Percentiles rank a stretch among this genome's conserved stretches.
Evolutionary conservation across 2,113 vertebrate genomes (phyloP).

Genomic region (Brienomyrus brachyistius): DNA sequence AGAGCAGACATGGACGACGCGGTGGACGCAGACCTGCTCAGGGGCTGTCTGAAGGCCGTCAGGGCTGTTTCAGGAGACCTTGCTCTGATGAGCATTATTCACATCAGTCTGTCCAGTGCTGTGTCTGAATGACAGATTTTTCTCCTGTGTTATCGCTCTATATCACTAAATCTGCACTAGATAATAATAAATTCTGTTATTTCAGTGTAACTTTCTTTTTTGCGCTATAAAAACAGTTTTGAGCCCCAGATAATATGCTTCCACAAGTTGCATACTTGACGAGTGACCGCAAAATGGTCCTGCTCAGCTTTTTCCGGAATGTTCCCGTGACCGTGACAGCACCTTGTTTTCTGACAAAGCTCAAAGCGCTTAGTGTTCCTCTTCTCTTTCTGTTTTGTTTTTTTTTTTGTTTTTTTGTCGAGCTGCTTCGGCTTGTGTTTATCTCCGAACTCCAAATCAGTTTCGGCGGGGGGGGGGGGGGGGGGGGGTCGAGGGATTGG

Average conservation of each 20-base stretch:
- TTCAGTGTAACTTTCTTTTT: neutral
- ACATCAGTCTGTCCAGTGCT: neutral
- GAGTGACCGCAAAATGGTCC: neutral
- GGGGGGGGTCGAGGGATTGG: slow-evolving; percentile 19
- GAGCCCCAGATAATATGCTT: neutral
- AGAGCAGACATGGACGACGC: neutral
- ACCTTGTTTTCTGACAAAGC: neutral
- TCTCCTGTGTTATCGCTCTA: neutral
- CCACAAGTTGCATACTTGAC: neutral
- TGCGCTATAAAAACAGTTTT: neutral
- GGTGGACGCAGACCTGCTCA: neutral
- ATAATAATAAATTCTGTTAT: neutral
- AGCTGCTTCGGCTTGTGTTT: slow-evolving; percentile 17
- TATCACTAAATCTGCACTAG: neutral
- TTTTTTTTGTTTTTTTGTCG: neutral
- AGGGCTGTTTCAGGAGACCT: neutral
- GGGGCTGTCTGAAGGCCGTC: neutral
- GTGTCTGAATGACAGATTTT: neutral
- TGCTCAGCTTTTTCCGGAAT: neutral
- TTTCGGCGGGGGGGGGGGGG: neutral
- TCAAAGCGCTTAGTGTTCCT: neutral
- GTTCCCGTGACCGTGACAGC: neutral
- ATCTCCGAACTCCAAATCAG: slow-evolving; percentile 41
- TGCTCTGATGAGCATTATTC: neutral
- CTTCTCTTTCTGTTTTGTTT: neutral